Conservation (phyloP, 53 echinoderm and acorn worm species). For the Antedon mediterranea region DNA sequence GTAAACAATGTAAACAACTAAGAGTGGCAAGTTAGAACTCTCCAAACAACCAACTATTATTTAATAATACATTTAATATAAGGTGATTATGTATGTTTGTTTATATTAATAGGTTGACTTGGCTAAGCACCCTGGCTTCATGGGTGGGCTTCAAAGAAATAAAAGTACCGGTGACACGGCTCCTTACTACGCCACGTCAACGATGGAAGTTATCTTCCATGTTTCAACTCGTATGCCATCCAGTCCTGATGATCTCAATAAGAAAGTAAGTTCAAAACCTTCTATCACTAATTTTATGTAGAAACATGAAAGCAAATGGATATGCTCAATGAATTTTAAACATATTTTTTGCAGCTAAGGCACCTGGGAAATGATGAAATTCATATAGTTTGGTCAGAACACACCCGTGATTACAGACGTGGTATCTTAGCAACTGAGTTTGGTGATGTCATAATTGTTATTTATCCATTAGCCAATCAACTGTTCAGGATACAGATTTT, state of each 20-base stretch:
- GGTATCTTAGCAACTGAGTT: conserved; percentile 95
- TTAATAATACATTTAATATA: background rate
- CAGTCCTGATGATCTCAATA: conserved; percentile 22
- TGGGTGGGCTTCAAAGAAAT: conserved; percentile 88
- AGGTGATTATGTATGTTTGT: background rate
- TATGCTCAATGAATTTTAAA: no score
- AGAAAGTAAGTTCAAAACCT: background rate
- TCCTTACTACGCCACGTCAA: conserved; percentile 83
- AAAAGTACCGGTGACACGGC: conserved; percentile 85
- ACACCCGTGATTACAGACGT: conserved; percentile 69
- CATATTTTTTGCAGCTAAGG: conserved; percentile 62
- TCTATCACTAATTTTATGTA: no score
- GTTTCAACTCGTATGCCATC: conserved; percentile 97
- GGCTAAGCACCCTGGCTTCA: conserved; percentile 77
- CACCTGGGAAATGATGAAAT: conserved; percentile 97
- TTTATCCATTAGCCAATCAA: conserved; percentile 83
- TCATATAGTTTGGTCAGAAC: conserved; percentile 96
- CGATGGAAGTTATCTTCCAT: conserved; percentile 86
- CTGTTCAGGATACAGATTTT: conserved; percentile 91
- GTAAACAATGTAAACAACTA: no score
- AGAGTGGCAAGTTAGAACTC: no score
- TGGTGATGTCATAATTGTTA: conserved; percentile 97
- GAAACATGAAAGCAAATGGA: no score
- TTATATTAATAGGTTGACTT: conserved; percentile 72
- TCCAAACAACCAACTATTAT: no score